Conservation (phyloP, 2,888 invertebrate genomes). For the Drosophila incognita region DNA sequence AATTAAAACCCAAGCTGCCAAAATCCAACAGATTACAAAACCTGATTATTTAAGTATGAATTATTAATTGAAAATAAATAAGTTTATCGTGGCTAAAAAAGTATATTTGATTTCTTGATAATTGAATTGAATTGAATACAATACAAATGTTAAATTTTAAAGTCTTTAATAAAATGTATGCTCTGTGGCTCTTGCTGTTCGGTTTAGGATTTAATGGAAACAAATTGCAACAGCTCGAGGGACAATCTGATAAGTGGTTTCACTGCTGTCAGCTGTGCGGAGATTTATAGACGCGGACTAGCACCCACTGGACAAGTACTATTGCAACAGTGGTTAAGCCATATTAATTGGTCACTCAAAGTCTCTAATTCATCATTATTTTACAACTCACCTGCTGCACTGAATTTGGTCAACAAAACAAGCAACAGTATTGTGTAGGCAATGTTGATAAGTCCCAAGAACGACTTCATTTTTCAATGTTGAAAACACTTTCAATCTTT, state of each 20-base stretch:
- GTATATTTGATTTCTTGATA: background rate
- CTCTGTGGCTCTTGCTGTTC: background rate
- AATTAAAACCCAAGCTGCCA: background rate
- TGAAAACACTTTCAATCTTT: constrained; percentile 5
- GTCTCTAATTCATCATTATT: background rate
- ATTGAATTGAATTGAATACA: background rate
- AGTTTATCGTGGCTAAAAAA: background rate
- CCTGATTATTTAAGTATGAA: background rate
- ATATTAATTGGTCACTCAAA: constrained; percentile 17
- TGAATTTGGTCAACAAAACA: constrained; percentile 60
- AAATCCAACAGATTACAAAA: background rate
- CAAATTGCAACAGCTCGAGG: constrained; percentile 30
- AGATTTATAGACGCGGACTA: constrained; percentile 56
- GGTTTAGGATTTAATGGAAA: constrained; percentile 38
- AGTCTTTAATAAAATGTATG: background rate
- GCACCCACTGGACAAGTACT: background rate
- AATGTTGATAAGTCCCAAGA: constrained; percentile 68
- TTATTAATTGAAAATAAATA: background rate
- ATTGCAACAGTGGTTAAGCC: constrained; percentile 8
- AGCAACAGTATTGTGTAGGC: constrained; percentile 69
- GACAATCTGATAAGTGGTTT: background rate
- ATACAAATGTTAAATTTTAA: background rate
- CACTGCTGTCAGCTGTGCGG: constrained; percentile 17
- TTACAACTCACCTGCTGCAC: constrained; percentile 80
- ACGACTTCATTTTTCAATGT: constrained; percentile 74